phyloP scores from a whole-genome alignment of 2,113 vertebrate genomes.

The Corythornis vintsioides region DNA sequence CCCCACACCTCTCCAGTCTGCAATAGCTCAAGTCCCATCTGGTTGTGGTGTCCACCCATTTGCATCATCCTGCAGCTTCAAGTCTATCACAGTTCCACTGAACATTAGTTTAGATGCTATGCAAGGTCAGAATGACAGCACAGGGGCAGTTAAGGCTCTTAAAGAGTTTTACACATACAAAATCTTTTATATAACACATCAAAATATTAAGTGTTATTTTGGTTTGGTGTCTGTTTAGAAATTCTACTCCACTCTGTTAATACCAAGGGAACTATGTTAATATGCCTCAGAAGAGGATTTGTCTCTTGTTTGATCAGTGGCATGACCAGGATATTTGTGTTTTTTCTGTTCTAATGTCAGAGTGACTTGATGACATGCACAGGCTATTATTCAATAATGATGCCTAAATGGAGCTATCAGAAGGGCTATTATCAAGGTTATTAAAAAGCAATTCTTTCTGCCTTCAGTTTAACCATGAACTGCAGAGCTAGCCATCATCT shows the following conservation, averaged over 20 bases:
- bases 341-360: slow-evolving; percentile 28
- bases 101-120: not conserved
- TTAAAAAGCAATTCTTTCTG: slow-evolving; percentile 66
- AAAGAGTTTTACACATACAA: rapidly evolving
- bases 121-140: not conserved
- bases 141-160: not conserved
- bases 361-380: slow-evolving; percentile 31
- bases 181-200: not conserved
- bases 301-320: slow-evolving; percentile 30
- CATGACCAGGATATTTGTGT: slow-evolving; percentile 44
- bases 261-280: not conserved
- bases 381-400: slow-evolving; percentile 48
- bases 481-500: slow-evolving; percentile 34
- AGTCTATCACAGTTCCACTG: not conserved
- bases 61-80: not conserved
- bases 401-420: slow-evolving; percentile 53
- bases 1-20: not conserved
- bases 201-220: not conserved
- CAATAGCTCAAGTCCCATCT: not conserved
- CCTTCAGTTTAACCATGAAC: slow-evolving; percentile 43
- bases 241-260: not conserved
- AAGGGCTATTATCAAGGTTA: slow-evolving; percentile 68
- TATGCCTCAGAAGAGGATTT: not conserved
- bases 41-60: not conserved
- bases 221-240: not conserved